Base-by-base conservation (phyloP, 2,888 invertebrate genomes). In the Andrena bicolor region DNA sequence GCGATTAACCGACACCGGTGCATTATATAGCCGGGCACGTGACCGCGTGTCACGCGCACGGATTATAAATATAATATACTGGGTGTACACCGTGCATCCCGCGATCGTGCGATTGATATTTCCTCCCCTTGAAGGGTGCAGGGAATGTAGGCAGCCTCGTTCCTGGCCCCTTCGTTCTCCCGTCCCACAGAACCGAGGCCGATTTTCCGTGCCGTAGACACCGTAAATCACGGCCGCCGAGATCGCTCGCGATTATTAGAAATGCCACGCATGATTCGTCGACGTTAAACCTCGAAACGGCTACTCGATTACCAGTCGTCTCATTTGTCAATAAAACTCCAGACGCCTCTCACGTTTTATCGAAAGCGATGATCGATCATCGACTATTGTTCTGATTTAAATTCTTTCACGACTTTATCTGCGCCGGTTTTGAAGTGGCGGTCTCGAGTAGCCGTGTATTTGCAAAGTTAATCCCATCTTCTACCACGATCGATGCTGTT, bases 31-130 rank as follows among this genome's bases (percentile, higher is more conserved):
- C 70, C 72, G 74, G 91, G 90, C 94, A 94, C 94, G 93, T 94
- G 94, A 90, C 92, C 85, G 85, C 85, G 90, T 91, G 91, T 92
- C 91, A 90, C 90, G 90, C 91, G 89, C 90, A 86, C 90, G 93
- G 93, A 94, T 93, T 93, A 93, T 93, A 91, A 93, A 93, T 93
- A 93, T 93, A 91, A 93, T 93, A 92, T 92, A 90, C 86, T 58
- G 72, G 74, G 66, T 70, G 86, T 84, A 84, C 83, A 85, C 69
- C 77, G 82, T 86, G 86, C 83, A 81, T 82, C 75, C 80, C 86
- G 87, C 79, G 79, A 78, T 75, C 72, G 65, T 64, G 76, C 72
- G 82, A 83, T 76, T 80, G 86, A 83, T 84, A 84, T 87, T 66
- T 61, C 48, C 84, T 13, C 63, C 72, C 20, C 30, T n/a, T 4